Conservation (phyloP, 2,113 vertebrate genomes). For the Rana temporaria region DNA sequence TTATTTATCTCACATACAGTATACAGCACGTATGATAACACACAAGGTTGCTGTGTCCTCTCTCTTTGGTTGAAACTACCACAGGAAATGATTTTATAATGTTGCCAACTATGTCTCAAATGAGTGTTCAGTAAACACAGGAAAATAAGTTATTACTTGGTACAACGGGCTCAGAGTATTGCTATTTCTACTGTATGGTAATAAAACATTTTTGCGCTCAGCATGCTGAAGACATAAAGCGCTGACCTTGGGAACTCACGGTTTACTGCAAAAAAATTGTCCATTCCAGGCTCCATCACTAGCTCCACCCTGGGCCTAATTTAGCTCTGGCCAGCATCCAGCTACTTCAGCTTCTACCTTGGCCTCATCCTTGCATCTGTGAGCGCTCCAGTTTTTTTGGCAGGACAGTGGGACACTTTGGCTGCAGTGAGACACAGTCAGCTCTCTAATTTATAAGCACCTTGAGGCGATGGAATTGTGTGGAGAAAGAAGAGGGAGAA, state of each 20-base stretch:
- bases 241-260: conserved; percentile 18
- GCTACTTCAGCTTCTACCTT: background rate
- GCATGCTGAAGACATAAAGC: background rate
- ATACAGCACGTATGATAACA: too few species aligned
- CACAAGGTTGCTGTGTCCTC: too few species aligned
- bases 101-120: too few species aligned
- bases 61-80: too few species aligned
- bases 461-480: conserved; percentile 16
- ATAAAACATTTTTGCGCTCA: background rate
- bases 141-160: too few species aligned
- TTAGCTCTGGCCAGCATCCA: conserved; percentile 38
- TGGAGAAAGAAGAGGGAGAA: background rate
- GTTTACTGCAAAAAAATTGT: conserved; percentile 30
- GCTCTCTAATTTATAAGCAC: conserved; percentile 48
- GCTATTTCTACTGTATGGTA: too few species aligned
- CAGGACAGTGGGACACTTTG: background rate
- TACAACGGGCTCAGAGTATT: too few species aligned
- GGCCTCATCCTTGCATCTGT: conserved; percentile 1
- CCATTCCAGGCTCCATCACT: conserved; percentile 18
- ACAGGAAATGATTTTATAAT: too few species aligned
- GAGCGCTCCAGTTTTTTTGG: conserved; percentile 9
- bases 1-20: too few species aligned
- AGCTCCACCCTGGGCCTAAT: conserved; percentile 44
- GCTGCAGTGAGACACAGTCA: background rate
- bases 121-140: too few species aligned